phyloP scores from a whole-genome alignment of 2,888 invertebrate species.

The Drosophila emarginata region DNA sequence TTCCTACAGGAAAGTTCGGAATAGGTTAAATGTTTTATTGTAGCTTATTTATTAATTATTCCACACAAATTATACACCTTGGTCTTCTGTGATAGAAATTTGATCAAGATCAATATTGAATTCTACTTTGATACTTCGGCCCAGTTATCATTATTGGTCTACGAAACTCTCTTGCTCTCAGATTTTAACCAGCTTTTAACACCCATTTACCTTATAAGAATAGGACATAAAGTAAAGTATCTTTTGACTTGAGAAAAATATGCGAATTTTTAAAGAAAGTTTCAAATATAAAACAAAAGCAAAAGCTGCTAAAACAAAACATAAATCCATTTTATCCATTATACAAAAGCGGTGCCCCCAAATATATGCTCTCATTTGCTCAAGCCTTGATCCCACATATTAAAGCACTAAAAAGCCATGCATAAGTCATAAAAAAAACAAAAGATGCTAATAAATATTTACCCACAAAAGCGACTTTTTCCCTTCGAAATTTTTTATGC shows the following conservation, averaged over 20 bases:
- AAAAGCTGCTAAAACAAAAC: not conserved
- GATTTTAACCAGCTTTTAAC: not conserved
- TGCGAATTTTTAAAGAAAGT: not conserved
- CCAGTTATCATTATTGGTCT: no score
- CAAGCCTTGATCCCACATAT: slow-evolving; percentile 12
- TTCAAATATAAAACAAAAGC: not conserved
- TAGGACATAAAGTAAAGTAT: not conserved
- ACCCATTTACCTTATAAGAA: not conserved
- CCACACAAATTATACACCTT: no score
- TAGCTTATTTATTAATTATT: no score
- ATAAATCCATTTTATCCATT: not conserved
- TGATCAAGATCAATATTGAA: no score
- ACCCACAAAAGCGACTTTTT: slow-evolving; percentile 18
- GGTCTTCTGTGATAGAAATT: no score
- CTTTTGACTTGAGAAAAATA: not conserved
- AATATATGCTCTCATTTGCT: not conserved
- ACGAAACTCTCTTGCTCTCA: not conserved
- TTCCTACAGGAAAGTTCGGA: no score
- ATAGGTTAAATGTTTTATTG: no score
- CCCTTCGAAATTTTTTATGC: slow-evolving; percentile 29
- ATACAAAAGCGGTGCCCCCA: not conserved
- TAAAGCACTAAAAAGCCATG: slow-evolving; percentile 19
- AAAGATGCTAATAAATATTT: slow-evolving; percentile 27
- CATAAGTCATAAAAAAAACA: slow-evolving; percentile 28
- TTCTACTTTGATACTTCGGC: no score